These are phyloP conservation scores for Mesoligia furuncula DNA, from an alignment of 2,888 invertebrate genomes.

Conservation along the genomic window DNA sequence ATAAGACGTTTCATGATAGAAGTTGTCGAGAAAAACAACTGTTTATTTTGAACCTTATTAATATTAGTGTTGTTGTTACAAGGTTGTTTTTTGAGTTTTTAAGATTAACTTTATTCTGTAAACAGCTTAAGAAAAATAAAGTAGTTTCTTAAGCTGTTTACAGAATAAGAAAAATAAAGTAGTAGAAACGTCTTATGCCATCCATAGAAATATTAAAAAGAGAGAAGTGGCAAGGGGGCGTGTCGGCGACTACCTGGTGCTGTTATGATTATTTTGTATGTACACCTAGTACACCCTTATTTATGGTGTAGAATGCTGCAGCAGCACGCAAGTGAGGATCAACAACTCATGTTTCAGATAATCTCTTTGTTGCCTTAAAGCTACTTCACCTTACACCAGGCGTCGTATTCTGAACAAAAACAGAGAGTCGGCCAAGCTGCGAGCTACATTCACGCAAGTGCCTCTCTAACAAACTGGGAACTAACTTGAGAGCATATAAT, in stretches of 20 bases:
- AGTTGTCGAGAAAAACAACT: neutral
- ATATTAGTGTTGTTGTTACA: neutral
- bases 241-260: too few species aligned
- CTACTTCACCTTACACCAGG: neutral
- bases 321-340: neutral
- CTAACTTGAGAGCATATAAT: slow-evolving; percentile 34
- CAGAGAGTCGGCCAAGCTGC: slow-evolving; percentile 33
- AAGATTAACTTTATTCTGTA: neutral
- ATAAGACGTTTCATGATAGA: neutral
- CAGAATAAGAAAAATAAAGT: too few species aligned
- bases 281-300: neutral
- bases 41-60: neutral
- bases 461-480: slow-evolving; percentile 23
- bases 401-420: slow-evolving; percentile 3
- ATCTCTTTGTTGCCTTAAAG: too few species aligned
- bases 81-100: neutral
- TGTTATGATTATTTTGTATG: too few species aligned
- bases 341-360: neutral
- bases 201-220: too few species aligned
- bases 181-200: too few species aligned
- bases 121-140: too few species aligned
- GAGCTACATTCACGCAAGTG: slow-evolving; percentile 26
- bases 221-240: too few species aligned
- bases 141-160: too few species aligned
- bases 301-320: neutral